Conservation (phyloP, 2,797 vertebrate species). For the Falco biarmicus region DNA sequence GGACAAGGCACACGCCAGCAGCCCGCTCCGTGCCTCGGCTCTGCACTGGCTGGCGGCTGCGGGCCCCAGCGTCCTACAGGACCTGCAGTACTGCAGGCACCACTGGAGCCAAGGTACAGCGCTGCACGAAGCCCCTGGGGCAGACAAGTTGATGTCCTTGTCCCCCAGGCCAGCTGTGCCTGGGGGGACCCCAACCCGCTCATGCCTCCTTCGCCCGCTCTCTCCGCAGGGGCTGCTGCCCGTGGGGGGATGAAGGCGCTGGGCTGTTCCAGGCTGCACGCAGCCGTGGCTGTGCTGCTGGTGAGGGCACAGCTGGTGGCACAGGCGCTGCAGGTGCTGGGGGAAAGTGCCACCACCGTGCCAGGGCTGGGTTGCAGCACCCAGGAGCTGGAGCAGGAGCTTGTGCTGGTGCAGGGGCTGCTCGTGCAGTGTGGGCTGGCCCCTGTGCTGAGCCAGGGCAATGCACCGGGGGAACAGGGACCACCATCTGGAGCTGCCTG, state of each 20-base stretch:
- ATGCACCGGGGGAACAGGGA: neutral
- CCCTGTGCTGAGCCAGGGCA: neutral
- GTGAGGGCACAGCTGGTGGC: slow-evolving; percentile 21
- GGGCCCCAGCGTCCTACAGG: slow-evolving; percentile 46
- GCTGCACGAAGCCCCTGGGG: accelerated
- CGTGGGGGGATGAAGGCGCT: slow-evolving; percentile 76
- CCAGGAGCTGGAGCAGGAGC: slow-evolving; percentile 18
- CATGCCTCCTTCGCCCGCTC: accelerated
- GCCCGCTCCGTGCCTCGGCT: slow-evolving; percentile 50
- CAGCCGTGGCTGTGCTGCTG: slow-evolving; percentile 77
- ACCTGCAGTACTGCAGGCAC: slow-evolving; percentile 73
- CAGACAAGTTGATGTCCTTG: neutral
- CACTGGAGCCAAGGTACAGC: slow-evolving; percentile 75
- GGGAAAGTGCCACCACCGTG: accelerated
- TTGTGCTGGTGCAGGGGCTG: neutral
- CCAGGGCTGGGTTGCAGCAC: neutral
- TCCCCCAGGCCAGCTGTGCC: neutral
- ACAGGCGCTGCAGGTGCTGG: neutral
- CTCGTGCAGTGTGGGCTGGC: slow-evolving; percentile 11
- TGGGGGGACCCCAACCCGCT: accelerated
- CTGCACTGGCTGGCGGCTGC: slow-evolving; percentile 76
- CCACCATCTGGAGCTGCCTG: neutral
- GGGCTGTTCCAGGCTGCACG: slow-evolving; percentile 78
- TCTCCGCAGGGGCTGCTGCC: slow-evolving; percentile 5
- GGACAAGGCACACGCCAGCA: slow-evolving; percentile 62